Evolutionary conservation across 2,888 invertebrate species (phyloP), one percentile per base, ranked within the genome.

Genomic region (Drosophila fulvimacula): DNA sequence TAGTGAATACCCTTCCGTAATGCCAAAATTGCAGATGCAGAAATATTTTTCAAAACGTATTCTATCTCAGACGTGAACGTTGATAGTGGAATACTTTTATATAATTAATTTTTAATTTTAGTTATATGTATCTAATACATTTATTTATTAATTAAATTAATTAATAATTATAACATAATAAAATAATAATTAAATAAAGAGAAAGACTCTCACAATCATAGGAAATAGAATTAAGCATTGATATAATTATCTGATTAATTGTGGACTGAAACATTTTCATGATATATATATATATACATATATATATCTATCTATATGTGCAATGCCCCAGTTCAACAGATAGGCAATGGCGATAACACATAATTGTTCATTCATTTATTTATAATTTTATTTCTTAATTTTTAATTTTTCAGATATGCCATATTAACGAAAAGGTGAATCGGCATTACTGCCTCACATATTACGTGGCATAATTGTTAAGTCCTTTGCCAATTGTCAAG

Each of bases 401-500:
- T 19, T 10, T 9, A 5, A 34, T 7, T 17, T 39, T 6, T n/a
- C 38, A 38, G 15, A 38, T n/a, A 7, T n/a, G 38, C n/a, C 15
- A n/a, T 38, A 38, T 38, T 38, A n/a, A 38, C 6, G n/a, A 39
- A 17, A n/a, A 9, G 9, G 5, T 39, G 39, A n/a, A 30, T 10
- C 10, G 10, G 30, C 30, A 30, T n/a, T 1, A 4, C 10, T 24
- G 10, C 5, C 11, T 11, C 15, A 36, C 15, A 11, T 15, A 10
- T 24, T 21, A n/a, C 21, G 24, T 38, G 52, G 38, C 24, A 24
- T 61, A 27, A 30, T 30, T 58, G n/a, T 17, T 17, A 17, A 58
- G 38, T 30, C 30, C 39, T 48, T 17, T 41, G 5, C 1, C 30
- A 30, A 39, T 39, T 39, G 53, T 39, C 4, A 30, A 19, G 27